Percentiles rank a stretch among this genome's conserved stretches.
Evolutionary conservation across 1,140 invertebrate species (phyloP).

Genomic region (Ctenoplectra terminalis): DNA sequence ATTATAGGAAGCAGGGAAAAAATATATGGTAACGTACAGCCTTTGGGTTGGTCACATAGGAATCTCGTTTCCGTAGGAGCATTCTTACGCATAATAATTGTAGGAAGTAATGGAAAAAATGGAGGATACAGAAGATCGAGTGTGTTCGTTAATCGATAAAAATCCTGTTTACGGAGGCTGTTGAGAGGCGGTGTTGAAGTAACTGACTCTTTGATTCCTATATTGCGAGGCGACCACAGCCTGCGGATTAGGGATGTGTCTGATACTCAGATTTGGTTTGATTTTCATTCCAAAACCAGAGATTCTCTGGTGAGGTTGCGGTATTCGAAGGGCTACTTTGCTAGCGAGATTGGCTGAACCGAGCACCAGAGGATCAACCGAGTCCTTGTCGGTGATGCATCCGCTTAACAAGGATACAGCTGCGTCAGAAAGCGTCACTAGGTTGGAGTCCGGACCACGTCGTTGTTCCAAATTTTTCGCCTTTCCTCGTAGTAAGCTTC

Average conservation of each 20-base stretch:
- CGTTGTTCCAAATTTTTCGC: conserved; percentile 67
- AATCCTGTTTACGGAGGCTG: conserved; percentile 60
- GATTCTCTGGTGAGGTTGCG: conserved; percentile 77
- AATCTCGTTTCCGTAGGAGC: conserved; percentile 37
- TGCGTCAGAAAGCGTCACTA: conserved; percentile 75
- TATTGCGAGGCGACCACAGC: conserved; percentile 79
- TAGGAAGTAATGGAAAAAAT: background rate
- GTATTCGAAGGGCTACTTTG: conserved; percentile 77
- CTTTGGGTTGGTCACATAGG: conserved; percentile 56
- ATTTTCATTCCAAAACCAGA: conserved; percentile 78
- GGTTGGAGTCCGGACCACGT: conserved; percentile 68
- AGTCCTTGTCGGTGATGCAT: conserved; percentile 43
- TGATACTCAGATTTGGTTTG: conserved; percentile 76
- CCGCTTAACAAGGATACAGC: conserved; percentile 74
- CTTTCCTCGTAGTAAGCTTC: conserved; percentile 36
- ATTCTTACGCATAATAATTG: conserved; percentile 20
- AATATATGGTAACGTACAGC: conserved; percentile 55
- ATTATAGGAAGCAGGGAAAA: conserved; percentile 27
- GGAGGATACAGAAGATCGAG: background rate
- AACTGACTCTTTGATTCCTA: conserved; percentile 77
- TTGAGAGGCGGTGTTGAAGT: conserved; percentile 68
- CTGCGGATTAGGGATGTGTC: conserved; percentile 79
- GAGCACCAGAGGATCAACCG: conserved; percentile 49
- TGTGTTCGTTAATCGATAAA: background rate
- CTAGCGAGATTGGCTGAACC: conserved; percentile 41